Percentiles rank a stretch among this genome's conserved stretches.
phyloP scores from a whole-genome alignment of 2,113 vertebrate species.

The Cyprinus carpio region DNA sequence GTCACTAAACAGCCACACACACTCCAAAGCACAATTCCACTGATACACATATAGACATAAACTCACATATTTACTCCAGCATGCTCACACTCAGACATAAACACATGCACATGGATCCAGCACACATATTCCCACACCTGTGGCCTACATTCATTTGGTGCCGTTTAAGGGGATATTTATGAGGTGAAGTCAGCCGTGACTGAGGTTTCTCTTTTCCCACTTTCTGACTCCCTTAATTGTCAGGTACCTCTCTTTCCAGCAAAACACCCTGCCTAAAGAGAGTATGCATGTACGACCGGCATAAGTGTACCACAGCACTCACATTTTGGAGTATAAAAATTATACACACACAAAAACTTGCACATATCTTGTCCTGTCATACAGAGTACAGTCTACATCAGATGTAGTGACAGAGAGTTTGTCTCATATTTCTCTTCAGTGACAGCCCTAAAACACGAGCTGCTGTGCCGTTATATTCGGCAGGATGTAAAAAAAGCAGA shows the following conservation, averaged over 20 bases:
- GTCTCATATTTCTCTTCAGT: constrained; percentile 2
- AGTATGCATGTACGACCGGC: constrained; percentile 26
- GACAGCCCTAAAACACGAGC: constrained; percentile 32
- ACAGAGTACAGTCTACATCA: neutral
- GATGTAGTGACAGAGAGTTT: neutral
- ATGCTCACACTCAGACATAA: constrained; percentile 5
- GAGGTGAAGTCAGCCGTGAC: constrained; percentile 59
- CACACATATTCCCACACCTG: constrained; percentile 50
- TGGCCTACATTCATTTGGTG: constrained; percentile 51
- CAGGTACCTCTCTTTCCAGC: constrained; percentile 49
- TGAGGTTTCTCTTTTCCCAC: constrained; percentile 53
- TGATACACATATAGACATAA: neutral
- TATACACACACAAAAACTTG: neutral
- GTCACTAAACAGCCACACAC: neutral
- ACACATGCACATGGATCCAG: constrained; percentile 29
- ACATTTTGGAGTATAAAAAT: constrained; percentile 5
- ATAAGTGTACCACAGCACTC: neutral
- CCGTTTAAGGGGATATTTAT: constrained; percentile 57
- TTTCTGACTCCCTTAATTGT: constrained; percentile 55
- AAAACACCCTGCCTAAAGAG: constrained; percentile 41
- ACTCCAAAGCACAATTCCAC: neutral
- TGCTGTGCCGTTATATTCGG: neutral
- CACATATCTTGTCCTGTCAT: neutral
- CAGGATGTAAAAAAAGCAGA: constrained; percentile 19
- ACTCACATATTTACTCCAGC: neutral